Conservation (phyloP, 2,888 invertebrate species). For the Eueremaeus valkanovi region DNA sequence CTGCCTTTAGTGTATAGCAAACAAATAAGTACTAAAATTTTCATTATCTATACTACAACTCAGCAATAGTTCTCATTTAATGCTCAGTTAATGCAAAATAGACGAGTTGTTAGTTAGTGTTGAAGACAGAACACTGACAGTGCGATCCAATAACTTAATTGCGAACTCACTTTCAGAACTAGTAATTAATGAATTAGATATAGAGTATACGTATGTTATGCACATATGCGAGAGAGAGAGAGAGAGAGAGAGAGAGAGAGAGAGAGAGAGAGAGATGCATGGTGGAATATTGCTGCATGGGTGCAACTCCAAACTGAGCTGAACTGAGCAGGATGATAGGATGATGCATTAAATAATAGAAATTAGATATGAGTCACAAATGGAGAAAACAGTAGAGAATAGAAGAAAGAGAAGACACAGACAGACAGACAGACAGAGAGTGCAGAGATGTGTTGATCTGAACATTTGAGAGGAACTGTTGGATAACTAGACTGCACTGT, state of each 20-base stretch:
- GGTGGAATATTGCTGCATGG: not conserved
- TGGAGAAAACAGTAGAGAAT: too few relatives aligned
- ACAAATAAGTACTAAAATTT: not conserved
- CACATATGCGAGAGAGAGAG: too few relatives aligned
- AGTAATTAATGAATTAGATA: not conserved
- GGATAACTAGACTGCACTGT: too few relatives aligned
- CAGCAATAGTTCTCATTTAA: not conserved
- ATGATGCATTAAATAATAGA: not conserved
- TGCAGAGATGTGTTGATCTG: not conserved
- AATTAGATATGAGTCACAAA: too few relatives aligned
- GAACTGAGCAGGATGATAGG: too few relatives aligned
- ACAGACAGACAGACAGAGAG: too few relatives aligned
- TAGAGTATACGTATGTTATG: not conserved
- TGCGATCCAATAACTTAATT: conserved; percentile 1
- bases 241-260: too few relatives aligned
- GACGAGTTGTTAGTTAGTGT: not conserved
- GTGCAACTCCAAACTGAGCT: not conserved
- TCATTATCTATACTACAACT: not conserved
- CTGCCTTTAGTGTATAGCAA: not conserved
- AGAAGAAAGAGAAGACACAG: too few relatives aligned
- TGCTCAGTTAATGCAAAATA: not conserved
- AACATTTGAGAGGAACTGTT: not conserved
- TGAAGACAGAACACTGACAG: not conserved
- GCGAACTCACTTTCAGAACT: not conserved
- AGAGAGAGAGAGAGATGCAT: too few relatives aligned